These are phyloP conservation scores for Allolobophora icterica DNA, from an alignment of 2,888 invertebrate species.

Conservation along the genomic window DNA sequence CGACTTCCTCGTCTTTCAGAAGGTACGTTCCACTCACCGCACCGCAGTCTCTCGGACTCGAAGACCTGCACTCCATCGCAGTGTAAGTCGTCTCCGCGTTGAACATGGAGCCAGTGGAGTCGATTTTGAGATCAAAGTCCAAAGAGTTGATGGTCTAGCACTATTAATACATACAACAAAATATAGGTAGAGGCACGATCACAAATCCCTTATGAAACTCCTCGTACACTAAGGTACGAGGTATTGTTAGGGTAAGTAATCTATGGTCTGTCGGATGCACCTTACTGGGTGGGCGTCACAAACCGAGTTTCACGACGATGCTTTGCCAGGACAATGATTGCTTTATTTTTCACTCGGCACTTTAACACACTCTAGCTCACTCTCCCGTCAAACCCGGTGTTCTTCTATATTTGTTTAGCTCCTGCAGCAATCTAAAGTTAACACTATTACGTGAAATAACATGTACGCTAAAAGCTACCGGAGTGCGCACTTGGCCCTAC, in stretches of 20 bases:
- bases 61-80: conserved; percentile 19
- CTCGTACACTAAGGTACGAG: background rate
- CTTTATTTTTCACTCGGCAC: background rate
- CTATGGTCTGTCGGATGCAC: too few relatives aligned
- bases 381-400: background rate
- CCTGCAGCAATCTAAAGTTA: background rate
- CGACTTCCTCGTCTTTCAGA: conserved; percentile 19
- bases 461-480: background rate
- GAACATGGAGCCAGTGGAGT: background rate
- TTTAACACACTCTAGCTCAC: background rate
- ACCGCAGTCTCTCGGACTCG: background rate
- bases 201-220: background rate
- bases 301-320: too few relatives aligned
- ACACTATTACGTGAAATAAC: background rate
- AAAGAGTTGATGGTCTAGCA: background rate
- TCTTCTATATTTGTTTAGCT: background rate
- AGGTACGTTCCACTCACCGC: conserved; percentile 17
- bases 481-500: background rate
- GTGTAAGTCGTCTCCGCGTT: background rate
- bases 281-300: too few relatives aligned
- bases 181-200: background rate
- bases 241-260: too few relatives aligned
- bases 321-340: background rate
- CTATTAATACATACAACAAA: background rate
- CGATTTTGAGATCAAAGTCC: background rate